Evolutionary conservation across 2,113 vertebrate genomes (phyloP), one percentile per base, ranked within the genome.

Genomic region (Pampusana beccarii): DNA sequence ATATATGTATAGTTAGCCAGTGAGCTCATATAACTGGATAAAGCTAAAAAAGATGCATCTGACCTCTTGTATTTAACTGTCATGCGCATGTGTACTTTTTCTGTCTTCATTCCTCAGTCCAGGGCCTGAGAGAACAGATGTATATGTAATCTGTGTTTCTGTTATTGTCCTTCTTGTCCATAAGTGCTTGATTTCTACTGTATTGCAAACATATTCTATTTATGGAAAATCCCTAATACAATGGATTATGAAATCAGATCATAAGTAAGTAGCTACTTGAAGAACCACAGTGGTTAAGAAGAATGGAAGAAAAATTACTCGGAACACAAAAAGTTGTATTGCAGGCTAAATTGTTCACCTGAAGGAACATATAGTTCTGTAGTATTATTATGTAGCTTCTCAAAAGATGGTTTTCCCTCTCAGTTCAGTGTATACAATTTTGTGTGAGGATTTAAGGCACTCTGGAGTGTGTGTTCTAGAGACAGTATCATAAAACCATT

Each of bases 11-110:
- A 56, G 29, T 46, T 90, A 29, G n/a, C 65, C 53, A 80, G 53
- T 79, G 74, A 84, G 36, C 51, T 88, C 61, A 14, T 20, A 2
- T 23, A 83, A 51, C 24, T 38, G 42, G 67, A 74, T 65, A 79
- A 72, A 93, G 36, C 57, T 75, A 46, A 62, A 64, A 84, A 74
- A 57, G 77, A 61, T 56, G 83, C 89, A 72, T 44, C 6, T 75
- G 77, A n/a, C 33, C 33, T 81, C 88, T 88, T 84, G 46, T 66
- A 80, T 87, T 90, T 86, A 90, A 16, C 73, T 93, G 44, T 46
- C 58, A 19, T 19, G 50, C 69, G 53, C 46, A 40, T 2, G 0
- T 72, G 25, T 51, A 12, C 50, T 91, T 86, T 50, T 85, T 78
- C 65, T 90, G 67, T 75, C 72, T 92, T 74, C 0, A 0, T 13